Evolutionary conservation across 2,797 vertebrate species (phyloP), one percentile per base, ranked within the genome.

Genomic region (Sebastiscus tertius): DNA sequence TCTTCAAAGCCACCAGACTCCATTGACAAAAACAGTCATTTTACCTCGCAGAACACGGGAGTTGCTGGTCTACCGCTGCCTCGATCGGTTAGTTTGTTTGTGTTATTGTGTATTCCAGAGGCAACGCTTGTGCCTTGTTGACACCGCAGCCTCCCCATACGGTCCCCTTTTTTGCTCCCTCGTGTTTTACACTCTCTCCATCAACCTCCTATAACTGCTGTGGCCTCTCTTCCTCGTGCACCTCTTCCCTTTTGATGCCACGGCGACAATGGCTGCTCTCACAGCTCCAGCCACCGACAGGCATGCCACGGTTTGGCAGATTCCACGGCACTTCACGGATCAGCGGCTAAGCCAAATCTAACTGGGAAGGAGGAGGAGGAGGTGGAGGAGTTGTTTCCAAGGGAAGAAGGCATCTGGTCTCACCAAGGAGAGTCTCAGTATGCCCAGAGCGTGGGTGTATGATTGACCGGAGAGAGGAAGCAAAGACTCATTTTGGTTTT

Each of bases 301-400:
- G 84, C 78, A 33, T 75, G 82, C 77, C 71, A 77, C 77, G 82
- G 79, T 92, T 94, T 93, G 94, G 89, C 86, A 88, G 87, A 89
- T 90, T 93, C 87, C 86, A 39, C 86, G 73, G 84, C 90, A 90
- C 89, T 93, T 94, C 85, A 90, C 49, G 90, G 88, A 93, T 95
- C 90, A 86, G 70, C 36, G 79, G 83, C 76, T 80, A 46, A 90
- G 91, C 92, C 85, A 89, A 89, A 80, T 78, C 71, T 84, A 60
- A 76, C 68, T 46, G 27, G 24, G 65, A 63, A 56, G 59, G 62
- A 13, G 66, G 60, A 56, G 72, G 56, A 27, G 69, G 54, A 16
- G 58, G 26, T 49, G 8, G 46, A 20, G 67, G 70, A 72, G 64
- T 67, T 27, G 62, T 81, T 78, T 82, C 46, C 65, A 70, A 78